A percentile compares a stretch with the other conserved stretches of the same genome.
Conservation (phyloP, 2,797 vertebrate species). For the Lagorchestes hirsutus region DNA sequence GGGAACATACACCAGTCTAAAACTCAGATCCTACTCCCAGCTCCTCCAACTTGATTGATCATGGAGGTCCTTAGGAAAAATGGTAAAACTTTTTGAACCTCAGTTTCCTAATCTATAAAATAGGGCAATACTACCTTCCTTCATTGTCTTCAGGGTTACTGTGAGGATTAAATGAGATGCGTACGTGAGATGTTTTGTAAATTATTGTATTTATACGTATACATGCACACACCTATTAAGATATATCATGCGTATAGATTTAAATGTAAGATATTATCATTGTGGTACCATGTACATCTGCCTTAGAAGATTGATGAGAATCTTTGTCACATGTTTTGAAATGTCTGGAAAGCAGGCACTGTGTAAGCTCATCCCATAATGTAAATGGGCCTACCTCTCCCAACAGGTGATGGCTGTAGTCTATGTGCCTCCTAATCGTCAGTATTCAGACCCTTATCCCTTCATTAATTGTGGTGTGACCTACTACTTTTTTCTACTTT, state of each 20-base stretch:
- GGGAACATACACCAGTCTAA: not conserved
- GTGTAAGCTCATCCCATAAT: fast-evolving
- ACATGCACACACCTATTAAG: not conserved
- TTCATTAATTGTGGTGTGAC: not conserved
- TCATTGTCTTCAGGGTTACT: not conserved
- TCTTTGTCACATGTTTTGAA: not conserved
- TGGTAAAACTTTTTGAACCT: not conserved
- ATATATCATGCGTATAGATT: not conserved
- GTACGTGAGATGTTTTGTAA: not conserved
- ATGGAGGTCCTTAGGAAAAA: not conserved
- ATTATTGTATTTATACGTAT: not conserved
- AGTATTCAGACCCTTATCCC: not conserved
- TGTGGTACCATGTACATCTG: not conserved
- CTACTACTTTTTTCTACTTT: conserved; percentile 49
- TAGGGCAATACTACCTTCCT: not conserved
- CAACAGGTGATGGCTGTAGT: fast-evolving
- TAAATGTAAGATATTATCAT: not conserved
- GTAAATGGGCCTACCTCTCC: not conserved
- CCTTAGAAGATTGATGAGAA: not conserved
- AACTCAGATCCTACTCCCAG: not conserved
- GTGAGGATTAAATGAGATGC: not conserved
- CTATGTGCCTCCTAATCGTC: fast-evolving
- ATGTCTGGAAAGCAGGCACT: not conserved
- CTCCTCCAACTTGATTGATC: not conserved
- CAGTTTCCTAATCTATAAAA: not conserved